Conservation (phyloP, 2,797 vertebrate species). For the Acipenser transmontanus region DNA sequence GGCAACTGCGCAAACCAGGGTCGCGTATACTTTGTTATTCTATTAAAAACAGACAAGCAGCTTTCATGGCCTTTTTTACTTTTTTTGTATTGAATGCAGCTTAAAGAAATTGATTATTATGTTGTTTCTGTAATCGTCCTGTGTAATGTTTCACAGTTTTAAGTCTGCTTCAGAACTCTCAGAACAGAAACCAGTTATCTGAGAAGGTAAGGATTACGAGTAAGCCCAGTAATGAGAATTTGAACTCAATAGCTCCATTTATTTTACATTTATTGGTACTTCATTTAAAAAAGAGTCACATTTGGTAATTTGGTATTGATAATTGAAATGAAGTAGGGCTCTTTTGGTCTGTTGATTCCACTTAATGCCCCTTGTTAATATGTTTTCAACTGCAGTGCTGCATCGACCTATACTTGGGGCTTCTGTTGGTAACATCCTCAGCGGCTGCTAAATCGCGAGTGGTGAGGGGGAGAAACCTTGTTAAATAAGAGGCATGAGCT, state of each 20-base stretch:
- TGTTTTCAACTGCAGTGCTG: constrained; percentile 22
- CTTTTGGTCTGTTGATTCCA: constrained; percentile 14
- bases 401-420: constrained; percentile 16
- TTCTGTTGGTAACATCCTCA: constrained; percentile 8
- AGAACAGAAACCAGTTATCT: no score
- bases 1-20: no score
- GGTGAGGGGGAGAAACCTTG: neutral
- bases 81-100: no score
- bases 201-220: no score
- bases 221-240: neutral
- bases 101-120: no score
- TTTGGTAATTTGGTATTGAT: neutral
- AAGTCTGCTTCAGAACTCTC: no score
- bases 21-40: no score
- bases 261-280: neutral
- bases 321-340: constrained; percentile 7
- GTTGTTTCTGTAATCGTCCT: no score
- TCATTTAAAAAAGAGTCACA: no score
- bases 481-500: neutral
- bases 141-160: no score
- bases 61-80: no score
- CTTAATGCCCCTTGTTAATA: constrained; percentile 22
- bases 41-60: no score
- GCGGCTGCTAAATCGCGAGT: neutral
- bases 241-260: neutral